Evolutionary conservation across 2,888 invertebrate species (phyloP).

Genomic region (Myathropa florea): DNA sequence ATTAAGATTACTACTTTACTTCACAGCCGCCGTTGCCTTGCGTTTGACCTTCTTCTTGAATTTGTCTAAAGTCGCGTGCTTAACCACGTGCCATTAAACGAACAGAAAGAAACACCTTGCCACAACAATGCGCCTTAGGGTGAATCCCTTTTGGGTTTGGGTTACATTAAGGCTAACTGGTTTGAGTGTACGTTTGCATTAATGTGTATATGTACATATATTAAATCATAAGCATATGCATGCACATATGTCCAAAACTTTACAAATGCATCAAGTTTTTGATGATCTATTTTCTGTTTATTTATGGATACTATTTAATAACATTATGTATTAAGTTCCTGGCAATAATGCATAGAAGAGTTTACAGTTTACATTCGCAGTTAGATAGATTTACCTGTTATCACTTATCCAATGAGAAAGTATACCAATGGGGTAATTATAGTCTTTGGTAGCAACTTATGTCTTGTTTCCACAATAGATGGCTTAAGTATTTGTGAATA

Average conservation of each 20-base stretch:
- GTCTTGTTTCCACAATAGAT: too few relatives aligned
- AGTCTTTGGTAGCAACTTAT: too few relatives aligned
- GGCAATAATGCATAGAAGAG: too few relatives aligned
- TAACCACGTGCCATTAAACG: slow-evolving; percentile 69
- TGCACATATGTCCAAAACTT: not conserved
- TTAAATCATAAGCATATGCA: not conserved
- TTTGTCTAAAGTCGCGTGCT: slow-evolving; percentile 70
- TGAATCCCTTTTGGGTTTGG: slow-evolving; percentile 64
- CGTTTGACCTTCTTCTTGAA: slow-evolving; percentile 69
- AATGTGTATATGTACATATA: not conserved
- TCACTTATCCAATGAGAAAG: too few relatives aligned
- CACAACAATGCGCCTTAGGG: slow-evolving; percentile 66
- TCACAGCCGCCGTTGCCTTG: slow-evolving; percentile 57
- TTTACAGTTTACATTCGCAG: too few relatives aligned
- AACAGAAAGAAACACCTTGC: slow-evolving; percentile 68
- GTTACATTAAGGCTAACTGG: slow-evolving; percentile 60
- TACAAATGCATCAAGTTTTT: too few relatives aligned
- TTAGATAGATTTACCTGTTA: too few relatives aligned
- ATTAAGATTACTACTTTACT: slow-evolving; percentile 60
- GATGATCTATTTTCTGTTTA: too few relatives aligned
- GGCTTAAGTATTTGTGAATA: too few relatives aligned
- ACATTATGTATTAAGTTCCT: too few relatives aligned
- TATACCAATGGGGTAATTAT: too few relatives aligned
- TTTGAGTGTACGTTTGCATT: slow-evolving; percentile 6
- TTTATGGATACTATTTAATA: too few relatives aligned